phyloP scores from a whole-genome alignment of 2,888 invertebrate genomes.

The Sinelater perroti region DNA sequence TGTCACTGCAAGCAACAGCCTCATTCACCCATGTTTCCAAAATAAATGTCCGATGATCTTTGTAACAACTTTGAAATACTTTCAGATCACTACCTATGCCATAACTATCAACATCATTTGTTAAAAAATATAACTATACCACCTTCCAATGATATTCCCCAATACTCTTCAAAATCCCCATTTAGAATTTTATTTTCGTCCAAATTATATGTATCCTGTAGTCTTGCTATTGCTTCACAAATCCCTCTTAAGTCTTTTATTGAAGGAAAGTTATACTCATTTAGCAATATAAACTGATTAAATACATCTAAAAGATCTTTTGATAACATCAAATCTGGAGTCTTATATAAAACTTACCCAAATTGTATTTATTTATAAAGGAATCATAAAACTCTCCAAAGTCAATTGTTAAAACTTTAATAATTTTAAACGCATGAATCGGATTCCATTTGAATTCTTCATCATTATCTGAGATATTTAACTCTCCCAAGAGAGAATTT shows the following conservation, averaged over 20 bases:
- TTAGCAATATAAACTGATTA: too few relatives aligned
- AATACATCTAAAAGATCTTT: too few relatives aligned
- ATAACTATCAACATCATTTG: too few relatives aligned
- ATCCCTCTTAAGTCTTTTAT: background rate
- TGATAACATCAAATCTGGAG: background rate
- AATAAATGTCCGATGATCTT: background rate
- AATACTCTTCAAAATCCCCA: conserved; percentile 1
- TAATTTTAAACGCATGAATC: conserved; percentile 3
- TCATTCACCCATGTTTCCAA: background rate
- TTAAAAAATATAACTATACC: too few relatives aligned
- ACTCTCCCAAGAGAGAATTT: too few relatives aligned
- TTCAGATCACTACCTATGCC: background rate
- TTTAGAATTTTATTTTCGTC: background rate
- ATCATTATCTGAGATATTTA: background rate
- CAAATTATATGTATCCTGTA: background rate
- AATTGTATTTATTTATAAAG: background rate
- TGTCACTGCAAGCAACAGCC: background rate
- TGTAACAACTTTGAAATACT: background rate
- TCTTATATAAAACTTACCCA: conserved; percentile 2
- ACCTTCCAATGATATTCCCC: background rate
- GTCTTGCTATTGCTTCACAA: background rate
- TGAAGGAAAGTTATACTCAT: conserved; percentile 1
- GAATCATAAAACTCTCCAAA: background rate
- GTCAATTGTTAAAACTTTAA: background rate
- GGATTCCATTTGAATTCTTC: conserved; percentile 10